Conservation (phyloP, 2,113 vertebrate species). For the Naja naja region DNA sequence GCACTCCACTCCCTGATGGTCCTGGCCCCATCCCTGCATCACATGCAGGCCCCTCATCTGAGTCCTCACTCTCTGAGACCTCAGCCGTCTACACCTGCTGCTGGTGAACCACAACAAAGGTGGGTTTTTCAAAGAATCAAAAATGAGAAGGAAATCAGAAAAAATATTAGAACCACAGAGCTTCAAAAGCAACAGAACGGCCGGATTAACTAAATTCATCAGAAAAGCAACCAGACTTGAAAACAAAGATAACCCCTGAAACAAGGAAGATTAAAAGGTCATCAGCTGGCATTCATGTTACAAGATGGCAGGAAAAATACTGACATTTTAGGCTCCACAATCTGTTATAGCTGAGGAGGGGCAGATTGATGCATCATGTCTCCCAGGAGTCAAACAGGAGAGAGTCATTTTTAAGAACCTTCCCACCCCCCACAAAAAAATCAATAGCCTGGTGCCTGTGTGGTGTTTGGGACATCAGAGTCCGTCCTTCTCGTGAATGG, state of each 20-base stretch:
- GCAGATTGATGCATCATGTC: background rate
- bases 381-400: background rate
- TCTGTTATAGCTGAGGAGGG: background rate
- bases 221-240: background rate
- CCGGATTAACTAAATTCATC: background rate
- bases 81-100: no score
- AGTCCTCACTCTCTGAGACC: no score
- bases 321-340: background rate
- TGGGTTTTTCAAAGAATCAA: background rate
- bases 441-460: background rate
- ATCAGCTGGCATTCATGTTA: background rate
- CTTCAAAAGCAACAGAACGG: background rate
- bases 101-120: no score
- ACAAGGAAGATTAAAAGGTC: background rate
- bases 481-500: background rate
- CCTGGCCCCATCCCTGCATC: no score
- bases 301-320: background rate
- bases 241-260: background rate
- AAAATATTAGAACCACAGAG: background rate
- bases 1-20: no score
- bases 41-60: no score
- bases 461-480: background rate
- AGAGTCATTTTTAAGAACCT: background rate
- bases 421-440: rapidly evolving
- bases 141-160: background rate